Evolutionary conservation across 2,797 vertebrate species (phyloP).

Genomic region (Cossypha heuglini): DNA sequence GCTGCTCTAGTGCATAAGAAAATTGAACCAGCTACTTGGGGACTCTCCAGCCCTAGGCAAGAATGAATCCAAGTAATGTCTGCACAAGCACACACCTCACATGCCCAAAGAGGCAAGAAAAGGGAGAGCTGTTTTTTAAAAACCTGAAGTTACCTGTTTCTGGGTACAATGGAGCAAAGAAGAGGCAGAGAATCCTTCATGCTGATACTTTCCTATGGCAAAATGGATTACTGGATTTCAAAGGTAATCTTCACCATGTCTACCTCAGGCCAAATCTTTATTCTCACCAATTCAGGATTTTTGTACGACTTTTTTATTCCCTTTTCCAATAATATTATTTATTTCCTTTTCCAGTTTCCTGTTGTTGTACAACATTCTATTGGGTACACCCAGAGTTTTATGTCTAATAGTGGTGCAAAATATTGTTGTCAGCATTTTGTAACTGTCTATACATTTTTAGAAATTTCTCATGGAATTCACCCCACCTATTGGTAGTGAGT

Average conservation of each 20-base stretch:
- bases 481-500: not conserved
- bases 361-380: not conserved
- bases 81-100: not conserved
- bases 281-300: not conserved
- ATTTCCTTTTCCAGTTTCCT: not conserved
- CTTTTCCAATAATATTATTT: not conserved
- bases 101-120: not conserved
- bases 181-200: not conserved
- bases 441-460: not conserved
- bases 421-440: not conserved
- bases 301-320: not conserved
- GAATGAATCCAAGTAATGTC: not conserved
- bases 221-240: not conserved
- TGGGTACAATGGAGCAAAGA: not conserved
- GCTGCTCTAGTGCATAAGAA: not conserved
- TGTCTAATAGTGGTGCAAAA: not conserved
- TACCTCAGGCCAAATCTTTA: not conserved
- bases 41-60: not conserved
- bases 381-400: not conserved
- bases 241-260: not conserved
- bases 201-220: not conserved
- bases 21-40: not conserved
- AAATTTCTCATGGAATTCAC: not conserved
- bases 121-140: not conserved
- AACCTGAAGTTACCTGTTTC: not conserved